Conservation (phyloP, 2,113 vertebrate species). For the Lucifuga dentata region DNA sequence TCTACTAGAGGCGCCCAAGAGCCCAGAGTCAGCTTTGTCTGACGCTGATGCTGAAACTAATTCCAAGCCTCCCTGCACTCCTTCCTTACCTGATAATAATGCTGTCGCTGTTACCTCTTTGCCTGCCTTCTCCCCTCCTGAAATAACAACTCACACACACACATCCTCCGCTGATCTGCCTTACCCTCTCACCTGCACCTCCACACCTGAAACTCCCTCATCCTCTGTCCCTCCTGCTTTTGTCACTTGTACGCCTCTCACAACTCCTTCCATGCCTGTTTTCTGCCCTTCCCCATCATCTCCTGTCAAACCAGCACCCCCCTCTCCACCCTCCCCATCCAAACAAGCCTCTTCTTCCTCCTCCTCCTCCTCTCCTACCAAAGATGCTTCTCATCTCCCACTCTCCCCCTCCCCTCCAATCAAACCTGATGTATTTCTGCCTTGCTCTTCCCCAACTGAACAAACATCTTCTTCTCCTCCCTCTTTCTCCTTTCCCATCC, state of each 20-base stretch:
- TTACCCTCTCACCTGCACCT: background rate
- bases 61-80: constrained; percentile 2
- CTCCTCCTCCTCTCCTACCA: constrained; percentile 14
- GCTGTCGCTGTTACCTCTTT: background rate
- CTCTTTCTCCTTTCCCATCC: constrained; percentile 25
- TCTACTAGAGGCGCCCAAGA: background rate
- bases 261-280: constrained; percentile 8
- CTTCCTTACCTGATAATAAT: background rate
- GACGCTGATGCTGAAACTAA: background rate
- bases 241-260: constrained; percentile 5
- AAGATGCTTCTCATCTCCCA: background rate
- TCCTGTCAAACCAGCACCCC: constrained; percentile 7
- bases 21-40: background rate
- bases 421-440: constrained; percentile 41
- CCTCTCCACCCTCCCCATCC: constrained; percentile 5
- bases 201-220: background rate
- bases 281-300: constrained; percentile 28
- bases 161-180: background rate
- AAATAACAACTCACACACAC: constrained; percentile 20
- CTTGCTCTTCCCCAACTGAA: constrained; percentile 40
- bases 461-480: constrained; percentile 38
- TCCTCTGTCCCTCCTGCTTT: constrained; percentile 7
- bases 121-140: constrained; percentile 11
- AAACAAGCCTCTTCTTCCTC: constrained; percentile 23
- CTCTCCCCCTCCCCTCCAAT: constrained; percentile 5